Evolutionary conservation across 1,140 invertebrate species (phyloP), one percentile per base, ranked within the genome.

Genomic region (Microplitis mediator): DNA sequence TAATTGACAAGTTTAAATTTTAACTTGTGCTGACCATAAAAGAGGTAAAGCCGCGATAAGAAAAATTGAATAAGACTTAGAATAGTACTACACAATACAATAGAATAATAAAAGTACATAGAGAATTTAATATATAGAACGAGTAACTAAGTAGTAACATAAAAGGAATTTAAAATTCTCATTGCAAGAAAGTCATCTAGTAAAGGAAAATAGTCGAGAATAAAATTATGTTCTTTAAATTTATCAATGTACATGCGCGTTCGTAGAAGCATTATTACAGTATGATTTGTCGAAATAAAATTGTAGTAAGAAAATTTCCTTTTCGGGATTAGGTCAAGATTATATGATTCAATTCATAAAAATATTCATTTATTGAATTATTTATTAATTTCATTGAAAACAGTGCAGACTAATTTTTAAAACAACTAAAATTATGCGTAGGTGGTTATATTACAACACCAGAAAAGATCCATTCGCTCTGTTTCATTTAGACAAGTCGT

Each of bases 401-500:
- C 23, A 3, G 16, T 58, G 32, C 56, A 23, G 6, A 58, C 16
- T 58, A 23, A 58, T 23, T 9, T 31, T 31, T 31, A 9, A 23
- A 54, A 54, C 16, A 54, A 54, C 6, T 45, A 45, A 58, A 58
- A 58, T 23, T 9, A 6, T 23, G 9, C 16, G 56, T 58, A 23
- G 56, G 56, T 58, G 56, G 23, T 45, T 45, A 45, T 5, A 45
- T 45, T 45, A 45, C 11, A 16, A 23, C 23, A 11, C 23, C 2
- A 23, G 2, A 0, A 58, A 16, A 58, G 56, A 16, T n/a, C 56
- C 56, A 58, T 58, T 23, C 23, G 4, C 9, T 58, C 23, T 58
- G 23, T 31, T 58, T 4, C 14, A 11, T 73, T 73, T 70, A 54
- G 72, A 68, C 56, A 68, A 74, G 68, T 52, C 68, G 58, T 69